Base-by-base conservation (phyloP, 2,888 invertebrate genomes). In the Glaucopsyche alexis region DNA sequence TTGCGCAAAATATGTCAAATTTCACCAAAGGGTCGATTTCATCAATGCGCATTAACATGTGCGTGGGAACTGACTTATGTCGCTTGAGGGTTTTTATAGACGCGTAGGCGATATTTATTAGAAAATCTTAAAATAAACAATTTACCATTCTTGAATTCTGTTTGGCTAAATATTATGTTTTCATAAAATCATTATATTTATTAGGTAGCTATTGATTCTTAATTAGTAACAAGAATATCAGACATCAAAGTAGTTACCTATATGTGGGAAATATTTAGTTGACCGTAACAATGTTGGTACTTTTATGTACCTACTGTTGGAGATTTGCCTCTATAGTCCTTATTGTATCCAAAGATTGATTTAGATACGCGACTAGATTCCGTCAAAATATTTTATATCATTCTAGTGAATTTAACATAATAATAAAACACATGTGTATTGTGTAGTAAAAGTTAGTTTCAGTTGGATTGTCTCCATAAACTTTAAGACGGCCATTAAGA, bases 1-100 rank as follows among this genome's bases (percentile, higher is more conserved):
- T 82, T 91, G 91, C 89, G 91, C 91, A 92, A 93, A 89, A 85
- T 80, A 85, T 84, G 86, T 87, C 86, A 89, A 89, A 89, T 90
- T 85, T 83, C 74, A 83, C 81, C 78, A 86, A 89, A 86, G 85
- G 87, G 85, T 86, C 84, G 81, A 85, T 85, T 84, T 81, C 83
- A 82, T 84, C 81, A 84, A 86, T 86, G 82, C 82, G 82, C 79
- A 78, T 76, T 7, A 79, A 79, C 74, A 76, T 75, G 67, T 74
- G 86, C 89, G 90, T 91, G 90, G 90, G 90, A 91, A 88, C 80
- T 71, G 71, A 71, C 80, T 71, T 52, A 50, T 70, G 14, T 19
- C 72, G 16, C 49, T 29, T 47, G 16, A 66, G 50, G 47, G 38
- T 71, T 60, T 29, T 29, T 2, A 19, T 7, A 60, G 29, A 38